Base-by-base conservation (phyloP, 2,797 vertebrate genomes). In the Champsocephalus gunnari region DNA sequence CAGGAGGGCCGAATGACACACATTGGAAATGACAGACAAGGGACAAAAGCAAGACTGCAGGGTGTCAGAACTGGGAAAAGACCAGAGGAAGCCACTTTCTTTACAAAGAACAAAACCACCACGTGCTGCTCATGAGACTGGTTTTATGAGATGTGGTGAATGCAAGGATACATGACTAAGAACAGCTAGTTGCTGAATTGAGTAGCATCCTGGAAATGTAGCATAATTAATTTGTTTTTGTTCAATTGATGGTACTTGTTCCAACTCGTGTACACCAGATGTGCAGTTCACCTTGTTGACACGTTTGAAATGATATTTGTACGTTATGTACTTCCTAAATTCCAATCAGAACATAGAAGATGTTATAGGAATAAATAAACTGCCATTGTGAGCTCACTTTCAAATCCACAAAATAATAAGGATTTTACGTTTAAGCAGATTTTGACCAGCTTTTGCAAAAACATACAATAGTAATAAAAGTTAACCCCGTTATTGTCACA, bases 1-100 rank as follows among this genome's bases (percentile, higher is more conserved):
- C 80, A 61, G 67, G 64, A 75, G 75, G 76, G 53, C 71, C 66
- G 67, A 64, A 81, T 81, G 83, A 83, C 66, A 77, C 6, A 81
- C 69, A 81, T 59, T 60, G 69, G 47, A 74, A 55, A 76, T 48
- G 44, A 73, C 71, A 73, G 57, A 67, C 61, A 69, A 59, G 51
- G 74, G 76, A 80, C 66, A 28, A 72, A 77, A 80, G 21, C 3
- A 12, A 64, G 56, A 51, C 56, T 56, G 68, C 28, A 0, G 59
- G 68, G 65, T 19, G 55, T 41, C 62, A 54, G 38, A 63, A 64
- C 9, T 54, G 65, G 65, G 48, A 53, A 56, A 66, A 80, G 47
- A 63, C 45, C 56, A 43, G 16, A 70, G 24, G 41, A 68, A 17
- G 1, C 13, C 10, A 3, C 38, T 17, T 66, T 62, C 14, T 32